Evolutionary conservation across 2,113 vertebrate genomes (phyloP).

Genomic region (Proterorhinus semilunaris): DNA sequence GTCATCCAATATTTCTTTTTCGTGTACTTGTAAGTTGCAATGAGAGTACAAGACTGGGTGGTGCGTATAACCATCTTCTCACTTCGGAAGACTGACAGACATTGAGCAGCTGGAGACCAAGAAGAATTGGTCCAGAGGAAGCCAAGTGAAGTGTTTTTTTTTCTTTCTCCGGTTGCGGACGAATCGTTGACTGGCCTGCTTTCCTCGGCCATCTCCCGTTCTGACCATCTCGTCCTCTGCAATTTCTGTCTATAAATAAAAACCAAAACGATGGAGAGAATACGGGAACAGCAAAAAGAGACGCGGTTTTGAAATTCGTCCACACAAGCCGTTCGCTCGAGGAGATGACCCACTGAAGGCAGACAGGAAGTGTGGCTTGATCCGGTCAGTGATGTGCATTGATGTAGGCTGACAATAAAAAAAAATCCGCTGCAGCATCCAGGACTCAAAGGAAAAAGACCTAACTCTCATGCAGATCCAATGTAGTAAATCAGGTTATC

Average conservation of each 20-base stretch:
- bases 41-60: constrained; percentile 16
- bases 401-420: constrained; percentile 18
- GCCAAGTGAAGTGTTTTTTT: constrained; percentile 8
- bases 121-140: constrained; percentile 2
- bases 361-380: constrained; percentile 8
- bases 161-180: constrained; percentile 21
- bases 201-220: constrained; percentile 3
- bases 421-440: constrained; percentile 18
- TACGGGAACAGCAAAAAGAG: constrained; percentile 9
- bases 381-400: constrained; percentile 13
- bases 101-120: constrained; percentile 17
- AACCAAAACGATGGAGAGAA: constrained; percentile 41
- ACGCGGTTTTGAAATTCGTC: neutral
- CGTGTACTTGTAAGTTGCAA: constrained; percentile 18
- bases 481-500: constrained; percentile 17
- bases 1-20: neutral
- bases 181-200: constrained; percentile 17
- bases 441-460: too few species aligned
- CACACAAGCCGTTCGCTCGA: constrained; percentile 4
- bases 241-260: constrained; percentile 66
- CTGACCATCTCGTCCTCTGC: constrained; percentile 40
- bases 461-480: constrained; percentile 33
- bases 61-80: constrained; percentile 12
- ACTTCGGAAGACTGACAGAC: constrained; percentile 61
- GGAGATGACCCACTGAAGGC: neutral